phyloP scores from a whole-genome alignment of 2,888 invertebrate genomes.

The Cephus pulcher region DNA sequence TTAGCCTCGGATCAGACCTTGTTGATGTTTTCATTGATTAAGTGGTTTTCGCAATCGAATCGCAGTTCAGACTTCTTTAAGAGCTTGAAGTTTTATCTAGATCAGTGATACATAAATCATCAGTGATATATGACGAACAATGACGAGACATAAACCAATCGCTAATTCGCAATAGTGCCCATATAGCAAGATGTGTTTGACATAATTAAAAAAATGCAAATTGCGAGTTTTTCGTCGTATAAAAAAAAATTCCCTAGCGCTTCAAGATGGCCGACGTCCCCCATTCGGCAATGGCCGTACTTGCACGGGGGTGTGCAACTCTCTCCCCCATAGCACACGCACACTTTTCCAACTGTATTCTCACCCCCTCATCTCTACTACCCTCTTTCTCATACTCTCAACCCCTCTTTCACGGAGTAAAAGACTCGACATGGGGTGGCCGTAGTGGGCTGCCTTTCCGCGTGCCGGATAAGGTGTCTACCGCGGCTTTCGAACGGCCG shows the following conservation, averaged over 20 bases:
- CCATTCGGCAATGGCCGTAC: constrained; percentile 4
- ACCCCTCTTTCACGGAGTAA: neutral
- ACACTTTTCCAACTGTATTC: neutral
- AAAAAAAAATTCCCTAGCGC: neutral
- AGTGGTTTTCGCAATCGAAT: neutral
- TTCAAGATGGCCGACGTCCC: constrained; percentile 4
- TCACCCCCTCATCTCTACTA: neutral
- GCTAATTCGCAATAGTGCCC: neutral
- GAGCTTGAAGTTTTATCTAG: neutral
- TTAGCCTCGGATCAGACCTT: neutral
- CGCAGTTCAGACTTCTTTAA: neutral
- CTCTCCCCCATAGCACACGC: constrained; percentile 2
- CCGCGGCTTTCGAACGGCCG: neutral
- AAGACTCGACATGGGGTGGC: constrained; percentile 6
- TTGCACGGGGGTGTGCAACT: neutral
- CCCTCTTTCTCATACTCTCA: neutral
- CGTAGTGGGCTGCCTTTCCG: constrained; percentile 3
- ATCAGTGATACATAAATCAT: neutral
- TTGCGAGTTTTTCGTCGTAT: neutral
- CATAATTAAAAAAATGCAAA: neutral
- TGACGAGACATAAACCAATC: neutral
- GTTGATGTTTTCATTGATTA: neutral
- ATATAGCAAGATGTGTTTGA: neutral
- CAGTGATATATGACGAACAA: neutral
- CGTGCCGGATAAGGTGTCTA: constrained; percentile 7